Evolutionary conservation across 2,888 invertebrate genomes (phyloP).

Genomic region (Apantesis nais): DNA sequence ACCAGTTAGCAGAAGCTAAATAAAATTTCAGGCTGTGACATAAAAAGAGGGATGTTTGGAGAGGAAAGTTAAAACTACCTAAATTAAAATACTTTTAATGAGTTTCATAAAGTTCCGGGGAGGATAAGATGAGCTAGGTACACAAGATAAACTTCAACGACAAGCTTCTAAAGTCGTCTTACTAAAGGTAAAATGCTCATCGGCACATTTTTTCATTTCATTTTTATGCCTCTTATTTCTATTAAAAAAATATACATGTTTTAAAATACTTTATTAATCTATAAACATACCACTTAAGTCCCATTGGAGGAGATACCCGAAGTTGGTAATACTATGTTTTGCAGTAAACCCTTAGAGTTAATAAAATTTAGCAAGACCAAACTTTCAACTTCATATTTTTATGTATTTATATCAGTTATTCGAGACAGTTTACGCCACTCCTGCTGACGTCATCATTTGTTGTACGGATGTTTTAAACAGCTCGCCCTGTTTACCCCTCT

Average conservation of each 20-base stretch:
- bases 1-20: background rate
- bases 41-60: background rate
- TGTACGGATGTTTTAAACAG: conserved; percentile 17
- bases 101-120: background rate
- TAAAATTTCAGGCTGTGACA: background rate
- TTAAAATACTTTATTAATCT: background rate
- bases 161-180: background rate
- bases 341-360: background rate
- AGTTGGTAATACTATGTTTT: background rate
- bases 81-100: background rate
- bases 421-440: background rate
- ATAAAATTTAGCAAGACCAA: background rate
- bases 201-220: background rate
- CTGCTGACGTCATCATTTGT: conserved; percentile 8
- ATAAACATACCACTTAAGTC: background rate
- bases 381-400: background rate
- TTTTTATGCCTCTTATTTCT: background rate
- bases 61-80: background rate
- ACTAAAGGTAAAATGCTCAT: background rate
- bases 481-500: conserved; percentile 19
- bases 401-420: background rate
- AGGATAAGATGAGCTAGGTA: background rate
- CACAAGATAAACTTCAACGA: background rate
- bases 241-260: background rate
- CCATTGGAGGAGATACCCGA: background rate